Evolutionary conservation across 2,888 invertebrate species (phyloP).

Genomic region (Oasisia sp.): DNA sequence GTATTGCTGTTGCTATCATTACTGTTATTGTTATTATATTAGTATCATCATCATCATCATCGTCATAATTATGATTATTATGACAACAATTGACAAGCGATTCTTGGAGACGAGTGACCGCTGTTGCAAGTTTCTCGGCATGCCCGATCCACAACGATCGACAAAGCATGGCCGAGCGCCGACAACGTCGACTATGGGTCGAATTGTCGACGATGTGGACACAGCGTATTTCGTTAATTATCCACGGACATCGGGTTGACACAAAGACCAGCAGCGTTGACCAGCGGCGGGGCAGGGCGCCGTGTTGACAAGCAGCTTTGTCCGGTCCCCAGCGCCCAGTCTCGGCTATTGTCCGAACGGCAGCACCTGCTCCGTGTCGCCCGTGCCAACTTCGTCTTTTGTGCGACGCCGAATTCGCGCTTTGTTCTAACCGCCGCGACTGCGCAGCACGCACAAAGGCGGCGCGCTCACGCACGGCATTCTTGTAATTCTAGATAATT

Average conservation of each 20-base stretch:
- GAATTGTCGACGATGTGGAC: neutral
- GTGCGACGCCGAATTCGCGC: slow-evolving; percentile 13
- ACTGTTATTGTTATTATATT: too few species aligned
- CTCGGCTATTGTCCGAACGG: neutral
- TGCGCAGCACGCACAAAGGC: neutral
- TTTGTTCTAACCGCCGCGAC: neutral
- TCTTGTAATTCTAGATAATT: neutral
- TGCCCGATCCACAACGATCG: neutral
- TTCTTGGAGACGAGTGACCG: neutral
- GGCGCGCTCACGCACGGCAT: neutral
- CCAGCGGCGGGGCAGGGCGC: neutral
- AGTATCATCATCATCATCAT: too few species aligned
- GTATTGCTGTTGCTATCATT: too few species aligned
- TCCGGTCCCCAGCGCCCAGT: neutral
- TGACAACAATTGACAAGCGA: neutral
- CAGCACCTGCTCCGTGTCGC: neutral
- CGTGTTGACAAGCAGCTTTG: neutral
- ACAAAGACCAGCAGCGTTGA: neutral
- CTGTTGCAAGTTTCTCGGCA: neutral
- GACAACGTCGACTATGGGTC: neutral
- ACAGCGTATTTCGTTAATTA: slow-evolving; percentile 11
- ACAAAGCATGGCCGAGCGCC: neutral
- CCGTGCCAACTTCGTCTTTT: slow-evolving; percentile 13
- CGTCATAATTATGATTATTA: neutral
- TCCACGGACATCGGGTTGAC: neutral